Percentiles rank a stretch among this genome's conserved stretches.
Evolutionary conservation across 2,797 vertebrate genomes (phyloP).

Genomic region (Labroides dimidiatus): DNA sequence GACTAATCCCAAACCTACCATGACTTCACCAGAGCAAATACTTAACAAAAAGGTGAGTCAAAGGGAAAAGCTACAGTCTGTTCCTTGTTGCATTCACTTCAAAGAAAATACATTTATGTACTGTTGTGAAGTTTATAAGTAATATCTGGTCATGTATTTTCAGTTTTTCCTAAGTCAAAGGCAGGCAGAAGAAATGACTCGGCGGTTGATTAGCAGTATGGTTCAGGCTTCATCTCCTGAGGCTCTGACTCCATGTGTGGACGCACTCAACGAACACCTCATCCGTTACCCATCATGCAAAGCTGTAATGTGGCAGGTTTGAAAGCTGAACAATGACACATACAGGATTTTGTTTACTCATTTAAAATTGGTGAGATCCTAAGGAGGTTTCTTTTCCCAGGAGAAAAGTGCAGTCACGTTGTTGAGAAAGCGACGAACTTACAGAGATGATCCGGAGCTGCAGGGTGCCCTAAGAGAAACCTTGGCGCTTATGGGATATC

Average conservation of each 20-base stretch:
- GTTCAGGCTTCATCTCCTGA: conserved; percentile 54
- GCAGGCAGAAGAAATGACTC: conserved; percentile 67
- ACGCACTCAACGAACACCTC: conserved; percentile 80
- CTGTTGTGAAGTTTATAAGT: neutral
- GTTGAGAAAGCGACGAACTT: conserved; percentile 61
- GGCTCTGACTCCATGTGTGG: conserved; percentile 66
- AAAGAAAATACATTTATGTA: no score
- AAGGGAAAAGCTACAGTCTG: neutral
- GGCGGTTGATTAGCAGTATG: conserved; percentile 54
- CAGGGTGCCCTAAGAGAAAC: conserved; percentile 78
- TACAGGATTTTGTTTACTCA: neutral
- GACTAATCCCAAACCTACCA: conserved; percentile 7
- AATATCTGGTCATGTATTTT: conserved; percentile 12
- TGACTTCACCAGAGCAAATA: conserved; percentile 20
- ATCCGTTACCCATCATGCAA: conserved; percentile 78
- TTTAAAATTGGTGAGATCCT: neutral
- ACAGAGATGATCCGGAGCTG: conserved; percentile 62
- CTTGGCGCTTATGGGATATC: conserved; percentile 82
- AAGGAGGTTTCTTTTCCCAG: conserved; percentile 55
- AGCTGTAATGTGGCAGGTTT: conserved; percentile 81
- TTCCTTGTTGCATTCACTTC: neutral
- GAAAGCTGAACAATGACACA: conserved; percentile 3
- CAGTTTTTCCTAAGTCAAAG: conserved; percentile 62
- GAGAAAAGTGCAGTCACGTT: conserved; percentile 71
- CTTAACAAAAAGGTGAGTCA: conserved; percentile 70